Conservation (phyloP, 2,797 vertebrate genomes). For the Hydrophis major region DNA sequence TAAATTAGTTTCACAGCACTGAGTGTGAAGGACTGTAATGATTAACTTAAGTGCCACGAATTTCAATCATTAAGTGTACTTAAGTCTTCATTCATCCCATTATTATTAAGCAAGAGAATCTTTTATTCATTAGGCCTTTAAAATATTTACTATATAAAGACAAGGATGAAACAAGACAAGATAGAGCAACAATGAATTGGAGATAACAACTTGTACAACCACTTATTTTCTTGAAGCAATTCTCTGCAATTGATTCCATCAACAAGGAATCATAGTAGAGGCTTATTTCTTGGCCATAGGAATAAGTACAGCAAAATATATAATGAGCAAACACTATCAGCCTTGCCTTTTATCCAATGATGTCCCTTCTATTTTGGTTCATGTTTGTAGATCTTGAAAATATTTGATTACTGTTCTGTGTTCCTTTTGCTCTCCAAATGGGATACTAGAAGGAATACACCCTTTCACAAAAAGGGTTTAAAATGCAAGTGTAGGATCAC, state of each 20-base stretch:
- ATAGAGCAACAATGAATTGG: not conserved
- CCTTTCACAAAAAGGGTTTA: not conserved
- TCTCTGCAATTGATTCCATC: not conserved
- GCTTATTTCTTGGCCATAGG: not conserved
- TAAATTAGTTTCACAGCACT: not conserved
- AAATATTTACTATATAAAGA: not conserved
- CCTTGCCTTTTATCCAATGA: not conserved
- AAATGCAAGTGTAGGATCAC: not conserved
- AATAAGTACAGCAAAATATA: not conserved
- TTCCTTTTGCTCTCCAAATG: not conserved
- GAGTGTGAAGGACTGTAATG: not conserved
- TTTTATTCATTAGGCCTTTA: not conserved
- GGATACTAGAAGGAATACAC: not conserved
- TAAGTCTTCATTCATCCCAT: not conserved
- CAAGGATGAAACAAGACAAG: not conserved
- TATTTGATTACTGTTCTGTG: not conserved
- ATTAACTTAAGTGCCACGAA: not conserved
- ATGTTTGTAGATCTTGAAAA: not conserved
- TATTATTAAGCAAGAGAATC: not conserved
- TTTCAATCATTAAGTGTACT: not conserved
- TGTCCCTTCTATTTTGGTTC: not conserved
- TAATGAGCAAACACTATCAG: not conserved
- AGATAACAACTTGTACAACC: not conserved
- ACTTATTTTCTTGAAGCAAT: not conserved
- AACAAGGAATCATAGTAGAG: not conserved